Percentiles rank a stretch among this genome's conserved stretches.
These are phyloP conservation scores for Phylloscopus collybita DNA, from an alignment of 2,797 vertebrate genomes.

Conservation along the genomic window DNA sequence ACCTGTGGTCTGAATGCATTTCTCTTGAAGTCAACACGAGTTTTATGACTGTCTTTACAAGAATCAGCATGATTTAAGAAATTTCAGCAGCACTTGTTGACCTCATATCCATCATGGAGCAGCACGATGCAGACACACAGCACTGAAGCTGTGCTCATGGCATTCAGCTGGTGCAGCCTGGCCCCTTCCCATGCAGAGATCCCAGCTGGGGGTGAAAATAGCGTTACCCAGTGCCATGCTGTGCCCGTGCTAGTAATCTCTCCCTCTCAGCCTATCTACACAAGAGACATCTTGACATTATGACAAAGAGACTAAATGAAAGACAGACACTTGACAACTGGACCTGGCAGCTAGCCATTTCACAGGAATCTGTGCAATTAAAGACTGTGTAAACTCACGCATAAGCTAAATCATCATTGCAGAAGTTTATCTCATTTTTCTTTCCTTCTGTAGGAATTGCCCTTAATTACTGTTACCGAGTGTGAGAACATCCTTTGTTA, in stretches of 20 bases:
- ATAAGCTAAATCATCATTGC: neutral
- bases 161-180: neutral
- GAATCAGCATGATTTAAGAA: neutral
- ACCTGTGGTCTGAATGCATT: neutral
- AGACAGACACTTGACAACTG: neutral
- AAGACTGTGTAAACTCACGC: accelerated
- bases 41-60: conserved; percentile 24
- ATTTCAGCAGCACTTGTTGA: neutral
- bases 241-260: neutral
- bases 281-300: neutral
- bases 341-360: neutral
- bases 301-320: neutral
- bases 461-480: neutral
- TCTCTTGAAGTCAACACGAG: neutral
- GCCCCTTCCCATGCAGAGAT: neutral
- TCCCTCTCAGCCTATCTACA: neutral
- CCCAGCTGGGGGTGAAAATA: neutral
- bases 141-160: neutral
- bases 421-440: neutral
- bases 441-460: neutral
- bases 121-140: neutral
- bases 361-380: neutral
- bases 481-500: neutral
- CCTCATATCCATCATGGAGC: neutral
- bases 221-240: neutral